These are phyloP conservation scores for Noctua janthina DNA, from an alignment of 2,888 invertebrate genomes.

Conservation along the genomic window DNA sequence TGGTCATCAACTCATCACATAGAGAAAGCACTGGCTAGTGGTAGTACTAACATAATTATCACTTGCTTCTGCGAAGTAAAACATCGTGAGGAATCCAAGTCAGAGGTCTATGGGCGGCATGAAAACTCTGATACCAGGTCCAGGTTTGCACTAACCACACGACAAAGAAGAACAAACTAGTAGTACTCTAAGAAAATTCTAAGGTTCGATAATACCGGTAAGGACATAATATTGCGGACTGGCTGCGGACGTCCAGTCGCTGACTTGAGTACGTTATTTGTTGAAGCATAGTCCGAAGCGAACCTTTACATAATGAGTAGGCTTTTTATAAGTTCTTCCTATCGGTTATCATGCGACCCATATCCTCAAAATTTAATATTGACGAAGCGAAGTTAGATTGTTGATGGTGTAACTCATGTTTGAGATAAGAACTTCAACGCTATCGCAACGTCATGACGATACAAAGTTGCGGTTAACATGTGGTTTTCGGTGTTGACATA, in stretches of 20 bases:
- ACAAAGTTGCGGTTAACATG: slow-evolving; percentile 28
- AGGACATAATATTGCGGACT: no score
- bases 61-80: no score
- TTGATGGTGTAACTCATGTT: slow-evolving; percentile 27
- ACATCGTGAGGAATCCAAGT: no score
- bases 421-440: slow-evolving; percentile 26
- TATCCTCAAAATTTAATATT: neutral
- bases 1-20: neutral
- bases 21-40: neutral
- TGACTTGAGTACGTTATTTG: neutral
- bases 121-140: no score
- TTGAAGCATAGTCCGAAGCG: neutral
- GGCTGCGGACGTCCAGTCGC: neutral
- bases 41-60: no score
- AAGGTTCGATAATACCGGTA: no score
- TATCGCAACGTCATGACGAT: slow-evolving; percentile 36
- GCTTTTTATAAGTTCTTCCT: neutral
- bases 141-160: no score
- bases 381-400: slow-evolving; percentile 17
- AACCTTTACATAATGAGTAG: neutral
- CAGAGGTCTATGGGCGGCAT: no score
- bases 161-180: no score
- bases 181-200: no score
- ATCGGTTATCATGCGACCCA: neutral
- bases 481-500: slow-evolving; percentile 47